A percentile compares a stretch with the other conserved stretches of the same genome.
Evolutionary conservation across 2,888 invertebrate species (phyloP).

Genomic region (Coelopa pilipes): DNA sequence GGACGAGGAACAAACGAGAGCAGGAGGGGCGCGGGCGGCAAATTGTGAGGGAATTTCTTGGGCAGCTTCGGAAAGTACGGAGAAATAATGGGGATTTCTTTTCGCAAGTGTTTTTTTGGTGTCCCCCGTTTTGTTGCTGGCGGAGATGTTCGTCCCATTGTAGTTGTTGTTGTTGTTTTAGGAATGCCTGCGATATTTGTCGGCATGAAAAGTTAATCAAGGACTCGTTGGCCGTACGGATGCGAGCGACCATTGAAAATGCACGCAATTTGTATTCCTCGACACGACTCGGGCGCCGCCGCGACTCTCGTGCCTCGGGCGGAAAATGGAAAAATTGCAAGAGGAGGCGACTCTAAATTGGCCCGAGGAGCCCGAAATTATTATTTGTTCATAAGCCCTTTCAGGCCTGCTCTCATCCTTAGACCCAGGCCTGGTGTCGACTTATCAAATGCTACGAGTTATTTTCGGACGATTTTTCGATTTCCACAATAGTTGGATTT

Average conservation of each 20-base stretch:
- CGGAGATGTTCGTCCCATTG: no score
- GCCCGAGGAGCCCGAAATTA: no score
- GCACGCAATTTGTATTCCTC: background rate
- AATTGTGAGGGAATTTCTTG: constrained; percentile 11
- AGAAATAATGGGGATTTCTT: background rate
- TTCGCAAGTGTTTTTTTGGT: no score
- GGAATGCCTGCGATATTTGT: background rate
- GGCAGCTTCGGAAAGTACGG: background rate
- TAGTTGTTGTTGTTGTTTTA: background rate
- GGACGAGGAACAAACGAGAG: background rate
- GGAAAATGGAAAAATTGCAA: background rate
- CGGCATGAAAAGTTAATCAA: background rate
- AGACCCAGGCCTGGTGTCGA: no score
- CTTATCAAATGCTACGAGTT: no score
- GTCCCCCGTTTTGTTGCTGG: no score
- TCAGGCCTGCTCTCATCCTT: no score
- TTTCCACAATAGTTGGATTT: no score
- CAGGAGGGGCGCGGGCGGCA: background rate
- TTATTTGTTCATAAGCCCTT: no score
- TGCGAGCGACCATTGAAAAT: background rate
- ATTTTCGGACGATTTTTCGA: no score
- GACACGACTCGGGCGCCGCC: background rate
- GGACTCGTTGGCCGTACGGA: background rate
- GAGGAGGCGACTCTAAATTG: background rate
- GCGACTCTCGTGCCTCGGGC: background rate